Base-by-base conservation (phyloP, 2,888 invertebrate species). In the Thereva nobilitata region DNA sequence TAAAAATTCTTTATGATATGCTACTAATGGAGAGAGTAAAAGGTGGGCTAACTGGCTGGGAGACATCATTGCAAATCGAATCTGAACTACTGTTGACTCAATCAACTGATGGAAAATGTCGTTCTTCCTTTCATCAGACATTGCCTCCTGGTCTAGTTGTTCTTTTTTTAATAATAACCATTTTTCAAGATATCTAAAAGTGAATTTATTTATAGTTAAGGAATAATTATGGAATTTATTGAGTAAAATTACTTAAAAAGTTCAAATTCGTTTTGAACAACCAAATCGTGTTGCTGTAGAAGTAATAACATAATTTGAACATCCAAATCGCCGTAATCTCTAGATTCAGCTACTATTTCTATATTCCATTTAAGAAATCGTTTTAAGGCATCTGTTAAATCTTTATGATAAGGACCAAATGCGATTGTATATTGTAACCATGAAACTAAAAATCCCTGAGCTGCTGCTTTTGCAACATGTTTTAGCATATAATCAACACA, bases 41-140 rank as follows among this genome's bases (percentile, higher is more conserved):
- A 97, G 79, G 75, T 91, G 89, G 0, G 93, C 91, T 71, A 97
- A 79, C 78, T 97, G 93, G 64, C 90, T 84, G 0, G 94, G 92
- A 12, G 92, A 88, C 94, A 97, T 96, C 94, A 96, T 95, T 1
- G 96, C 93, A 81, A 97, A 97, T 72, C 92, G 82, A 67, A 94
- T 87, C 70, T 89, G 88, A 0, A 88, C 84, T 84, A 94, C 90
- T 0, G 93, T 87, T 52, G 87, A 86, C 54, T 88, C 84, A 0
- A 93, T 89, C 0, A 93, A 82, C 4, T 86, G 83, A 68, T 87
- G 86, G 82, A 90, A 86, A 69, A 88, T 86, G 4, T 81, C 76
- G 67, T 86, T 85, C 55, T 85, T 79, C 71, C 88, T 87, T 0
- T 79, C 80, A 6, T 82, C 82, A 0, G 76, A 76, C 4, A 84